A percentile compares a stretch with the other conserved stretches of the same genome.
These are phyloP conservation scores for Panagrolaimus sp. DNA, from an alignment of 1,140 invertebrate species.

Conservation along the genomic window DNA sequence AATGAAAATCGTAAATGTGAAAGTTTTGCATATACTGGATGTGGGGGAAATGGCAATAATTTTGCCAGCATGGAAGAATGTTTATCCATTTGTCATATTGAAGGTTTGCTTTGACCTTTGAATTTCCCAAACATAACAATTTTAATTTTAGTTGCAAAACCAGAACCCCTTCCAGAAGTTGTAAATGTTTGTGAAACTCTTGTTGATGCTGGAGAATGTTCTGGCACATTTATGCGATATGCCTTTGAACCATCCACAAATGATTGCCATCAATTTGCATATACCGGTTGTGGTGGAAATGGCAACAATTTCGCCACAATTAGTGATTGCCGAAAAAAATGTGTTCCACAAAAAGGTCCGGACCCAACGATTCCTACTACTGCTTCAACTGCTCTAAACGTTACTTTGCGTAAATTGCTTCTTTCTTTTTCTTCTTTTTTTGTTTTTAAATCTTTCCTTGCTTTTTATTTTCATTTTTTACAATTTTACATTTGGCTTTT, in stretches of 20 bases:
- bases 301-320: constrained; percentile 46
- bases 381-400: not conserved
- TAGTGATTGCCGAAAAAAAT: constrained; percentile 34
- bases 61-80: constrained; percentile 51
- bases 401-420: constrained; percentile 16
- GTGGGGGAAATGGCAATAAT: constrained; percentile 75
- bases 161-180: constrained; percentile 22
- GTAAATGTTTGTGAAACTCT: constrained; percentile 40
- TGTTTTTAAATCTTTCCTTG: not conserved
- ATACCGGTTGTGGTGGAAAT: constrained; percentile 49
- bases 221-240: constrained; percentile 42
- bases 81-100: constrained; percentile 47
- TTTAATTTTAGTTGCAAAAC: constrained; percentile 24
- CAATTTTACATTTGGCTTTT: not conserved
- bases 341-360: constrained; percentile 24
- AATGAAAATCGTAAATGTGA: constrained; percentile 61
- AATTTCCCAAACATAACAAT: constrained; percentile 1
- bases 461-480: not conserved
- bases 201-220: constrained; percentile 44
- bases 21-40: constrained; percentile 77
- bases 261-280: constrained; percentile 47
- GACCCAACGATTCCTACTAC: not conserved
- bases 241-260: constrained; percentile 33
- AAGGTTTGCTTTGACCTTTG: constrained; percentile 24
- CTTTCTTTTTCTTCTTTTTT: not conserved